Conservation (phyloP, 2,113 vertebrate species). For the Serranochromis macrocephalus region DNA sequence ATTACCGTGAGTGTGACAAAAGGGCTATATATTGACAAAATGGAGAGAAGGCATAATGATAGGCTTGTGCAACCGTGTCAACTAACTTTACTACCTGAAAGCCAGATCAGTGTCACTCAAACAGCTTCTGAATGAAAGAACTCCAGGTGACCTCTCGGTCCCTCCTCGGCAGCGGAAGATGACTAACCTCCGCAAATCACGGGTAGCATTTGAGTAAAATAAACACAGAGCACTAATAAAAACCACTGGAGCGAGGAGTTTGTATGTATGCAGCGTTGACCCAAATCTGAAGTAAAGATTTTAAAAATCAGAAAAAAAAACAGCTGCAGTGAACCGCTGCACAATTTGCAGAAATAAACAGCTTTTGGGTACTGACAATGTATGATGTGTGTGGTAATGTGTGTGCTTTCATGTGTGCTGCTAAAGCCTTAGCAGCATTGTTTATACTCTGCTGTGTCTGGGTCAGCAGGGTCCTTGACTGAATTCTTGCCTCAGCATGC, state of each 20-base stretch:
- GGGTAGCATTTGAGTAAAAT: slow-evolving; percentile 26
- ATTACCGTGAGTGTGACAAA: not conserved
- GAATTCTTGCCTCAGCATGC: slow-evolving; percentile 64
- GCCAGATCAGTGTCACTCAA: slow-evolving; percentile 40
- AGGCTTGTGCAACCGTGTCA: slow-evolving; percentile 36
- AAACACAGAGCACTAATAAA: slow-evolving; percentile 22
- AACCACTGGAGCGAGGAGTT: not conserved
- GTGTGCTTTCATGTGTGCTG: not conserved
- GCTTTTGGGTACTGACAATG: not conserved
- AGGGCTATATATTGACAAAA: not conserved
- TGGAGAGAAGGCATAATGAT: slow-evolving; percentile 32
- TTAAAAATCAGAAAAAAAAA: not conserved
- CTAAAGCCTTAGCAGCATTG: slow-evolving; percentile 21
- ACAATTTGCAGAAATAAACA: not conserved
- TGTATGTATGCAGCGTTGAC: not conserved
- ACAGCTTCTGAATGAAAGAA: slow-evolving; percentile 9
- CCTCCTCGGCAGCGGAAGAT: slow-evolving; percentile 20
- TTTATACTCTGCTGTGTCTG: slow-evolving; percentile 57
- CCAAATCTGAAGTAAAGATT: not conserved
- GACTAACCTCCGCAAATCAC: slow-evolving; percentile 39
- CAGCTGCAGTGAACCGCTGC: not conserved
- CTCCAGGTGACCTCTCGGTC: slow-evolving; percentile 39
- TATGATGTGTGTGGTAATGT: not conserved
- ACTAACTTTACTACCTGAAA: slow-evolving; percentile 33
- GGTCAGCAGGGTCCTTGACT: slow-evolving; percentile 40